phyloP scores from a whole-genome alignment of 1,140 invertebrate genomes.

The Trichonephila clavata region DNA sequence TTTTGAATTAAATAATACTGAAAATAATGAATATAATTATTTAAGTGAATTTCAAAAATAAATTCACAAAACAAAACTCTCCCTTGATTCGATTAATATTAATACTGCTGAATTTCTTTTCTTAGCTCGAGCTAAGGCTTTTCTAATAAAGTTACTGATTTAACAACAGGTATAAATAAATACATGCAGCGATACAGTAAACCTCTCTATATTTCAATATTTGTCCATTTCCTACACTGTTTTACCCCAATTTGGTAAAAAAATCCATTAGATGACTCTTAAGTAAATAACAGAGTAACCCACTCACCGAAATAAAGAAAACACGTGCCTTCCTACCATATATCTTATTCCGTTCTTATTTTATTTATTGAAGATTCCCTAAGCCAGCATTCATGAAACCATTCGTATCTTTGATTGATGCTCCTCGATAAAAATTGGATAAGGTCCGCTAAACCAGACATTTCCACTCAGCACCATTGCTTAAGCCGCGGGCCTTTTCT shows the following conservation, averaged over 20 bases:
- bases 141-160: not conserved
- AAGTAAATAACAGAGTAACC: not conserved
- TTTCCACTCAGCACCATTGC: constrained; percentile 21
- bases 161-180: not conserved
- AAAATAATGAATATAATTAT: no score
- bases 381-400: constrained; percentile 12
- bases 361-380: constrained; percentile 42
- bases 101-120: no score
- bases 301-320: constrained; percentile 20
- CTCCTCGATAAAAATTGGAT: constrained; percentile 66
- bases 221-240: not conserved
- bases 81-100: no score
- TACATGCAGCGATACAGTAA: not conserved
- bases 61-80: no score
- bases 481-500: constrained; percentile 21
- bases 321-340: not conserved
- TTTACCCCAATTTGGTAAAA: not conserved
- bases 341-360: not conserved
- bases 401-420: constrained; percentile 62
- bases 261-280: not conserved
- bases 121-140: no score
- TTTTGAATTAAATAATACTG: no score
- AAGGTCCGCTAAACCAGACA: constrained; percentile 47
- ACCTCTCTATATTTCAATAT: not conserved
- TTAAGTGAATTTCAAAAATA: no score